These are phyloP conservation scores for Mus minutoides DNA, from an alignment of 2,797 vertebrate species.

Conservation along the genomic window DNA sequence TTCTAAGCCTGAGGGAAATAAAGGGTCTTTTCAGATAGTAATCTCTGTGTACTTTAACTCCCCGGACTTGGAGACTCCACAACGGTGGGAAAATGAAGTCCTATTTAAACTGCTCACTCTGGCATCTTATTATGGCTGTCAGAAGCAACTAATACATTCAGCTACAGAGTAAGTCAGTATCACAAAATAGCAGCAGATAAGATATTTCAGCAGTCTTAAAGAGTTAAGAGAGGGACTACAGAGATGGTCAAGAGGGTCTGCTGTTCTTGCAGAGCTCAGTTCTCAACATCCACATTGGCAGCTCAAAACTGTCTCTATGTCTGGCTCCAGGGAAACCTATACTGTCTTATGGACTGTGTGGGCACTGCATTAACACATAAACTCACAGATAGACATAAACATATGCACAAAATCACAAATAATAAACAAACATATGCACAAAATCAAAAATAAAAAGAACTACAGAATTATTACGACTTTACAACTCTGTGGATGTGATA, in stretches of 20 bases:
- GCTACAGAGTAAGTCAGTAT: constrained; percentile 6
- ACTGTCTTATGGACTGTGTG: neutral
- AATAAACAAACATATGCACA: neutral
- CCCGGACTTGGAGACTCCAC: neutral
- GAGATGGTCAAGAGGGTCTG: neutral
- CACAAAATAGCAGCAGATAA: neutral
- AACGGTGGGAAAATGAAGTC: constrained; percentile 15
- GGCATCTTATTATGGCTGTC: neutral
- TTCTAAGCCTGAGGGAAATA: neutral
- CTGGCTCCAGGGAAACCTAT: neutral
- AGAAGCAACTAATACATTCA: neutral
- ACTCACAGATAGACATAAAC: neutral
- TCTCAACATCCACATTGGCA: neutral
- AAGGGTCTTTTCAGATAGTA: neutral
- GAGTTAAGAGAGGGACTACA: neutral
- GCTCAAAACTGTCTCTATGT: neutral
- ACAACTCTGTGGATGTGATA: constrained; percentile 2
- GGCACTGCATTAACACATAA: neutral
- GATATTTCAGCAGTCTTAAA: constrained; percentile 12
- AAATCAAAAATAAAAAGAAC: neutral
- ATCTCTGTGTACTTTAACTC: neutral
- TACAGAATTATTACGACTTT: constrained; percentile 1
- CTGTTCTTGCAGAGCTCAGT: neutral
- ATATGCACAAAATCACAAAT: neutral
- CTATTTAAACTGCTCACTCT: neutral